phyloP scores from a whole-genome alignment of 64 coral and sea anemone species.

The Pocillopora verrucosa region DNA sequence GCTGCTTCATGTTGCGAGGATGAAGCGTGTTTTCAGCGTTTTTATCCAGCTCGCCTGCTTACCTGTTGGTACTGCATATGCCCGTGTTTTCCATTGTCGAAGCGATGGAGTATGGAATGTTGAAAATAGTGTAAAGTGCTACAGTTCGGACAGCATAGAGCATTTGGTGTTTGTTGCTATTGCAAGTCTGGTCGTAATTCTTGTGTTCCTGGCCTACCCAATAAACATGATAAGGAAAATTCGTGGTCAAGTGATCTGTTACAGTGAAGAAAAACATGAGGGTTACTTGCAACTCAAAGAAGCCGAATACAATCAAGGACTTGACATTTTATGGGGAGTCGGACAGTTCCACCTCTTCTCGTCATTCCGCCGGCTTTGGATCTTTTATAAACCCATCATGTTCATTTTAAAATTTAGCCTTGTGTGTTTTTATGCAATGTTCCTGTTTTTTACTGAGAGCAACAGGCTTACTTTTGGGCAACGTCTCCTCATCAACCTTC shows the following conservation, averaged over 20 bases:
- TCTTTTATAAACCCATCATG: conserved; percentile 88
- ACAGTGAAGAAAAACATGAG: conserved; percentile 82
- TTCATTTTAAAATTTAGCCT: conserved; percentile 76
- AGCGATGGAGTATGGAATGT: conserved; percentile 82
- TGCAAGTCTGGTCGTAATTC: conserved; percentile 44
- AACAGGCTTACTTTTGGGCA: conserved; percentile 9
- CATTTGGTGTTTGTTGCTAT: conserved; percentile 79
- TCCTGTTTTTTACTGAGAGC: conserved; percentile 27
- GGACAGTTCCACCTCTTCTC: conserved; percentile 98
- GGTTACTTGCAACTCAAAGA: conserved; percentile 94
- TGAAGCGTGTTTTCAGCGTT: conserved; percentile 87
- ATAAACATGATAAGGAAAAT: conserved; percentile 89
- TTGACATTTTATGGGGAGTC: conserved; percentile 98
- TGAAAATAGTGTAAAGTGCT: conserved; percentile 86
- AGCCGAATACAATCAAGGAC: conserved; percentile 93
- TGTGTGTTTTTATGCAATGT: conserved; percentile 74
- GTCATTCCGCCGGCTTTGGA: conserved; percentile 88
- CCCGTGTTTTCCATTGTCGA: conserved; percentile 85
- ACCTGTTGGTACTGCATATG: conserved; percentile 76
- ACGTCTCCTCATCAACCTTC: conserved; percentile 53
- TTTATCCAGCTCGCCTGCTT: conserved; percentile 70
- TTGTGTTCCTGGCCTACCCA: conserved; percentile 83
- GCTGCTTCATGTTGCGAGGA: conserved; percentile 85
- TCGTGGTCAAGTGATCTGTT: conserved; percentile 81
- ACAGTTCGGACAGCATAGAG: conserved; percentile 44